A percentile compares a stretch with the other conserved stretches of the same genome.
These are phyloP conservation scores for Butastur rufipennis DNA, from an alignment of 2,113 vertebrate species.

Conservation along the genomic window DNA sequence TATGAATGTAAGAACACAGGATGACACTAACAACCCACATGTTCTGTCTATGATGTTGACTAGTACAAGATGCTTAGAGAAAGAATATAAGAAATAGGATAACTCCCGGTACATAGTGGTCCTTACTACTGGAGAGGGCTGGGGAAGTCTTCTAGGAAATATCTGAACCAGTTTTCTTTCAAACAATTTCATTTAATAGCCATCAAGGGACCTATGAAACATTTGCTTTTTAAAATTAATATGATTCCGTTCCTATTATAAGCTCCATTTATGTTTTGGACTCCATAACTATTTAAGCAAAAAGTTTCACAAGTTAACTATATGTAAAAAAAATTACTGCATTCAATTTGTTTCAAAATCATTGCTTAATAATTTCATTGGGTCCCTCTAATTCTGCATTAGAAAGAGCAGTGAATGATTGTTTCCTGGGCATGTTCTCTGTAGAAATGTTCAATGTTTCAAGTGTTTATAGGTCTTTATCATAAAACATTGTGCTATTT, in stretches of 20 bases:
- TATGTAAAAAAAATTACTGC: neutral
- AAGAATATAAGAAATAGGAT: neutral
- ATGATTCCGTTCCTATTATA: neutral
- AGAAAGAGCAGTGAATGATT: neutral
- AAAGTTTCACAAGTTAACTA: neutral
- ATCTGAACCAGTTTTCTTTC: neutral
- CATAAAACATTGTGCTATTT: neutral
- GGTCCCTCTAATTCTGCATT: neutral
- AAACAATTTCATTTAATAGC: neutral
- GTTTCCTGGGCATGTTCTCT: neutral
- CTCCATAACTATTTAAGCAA: neutral
- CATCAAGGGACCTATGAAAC: neutral
- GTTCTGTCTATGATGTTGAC: neutral
- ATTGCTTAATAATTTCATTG: neutral
- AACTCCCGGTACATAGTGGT: neutral
- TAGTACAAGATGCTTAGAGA: neutral
- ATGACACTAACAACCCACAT: neutral
- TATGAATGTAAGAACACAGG: neutral
- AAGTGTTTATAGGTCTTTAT: neutral
- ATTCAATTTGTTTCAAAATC: neutral
- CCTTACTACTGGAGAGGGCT: neutral
- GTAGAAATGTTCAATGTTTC: neutral
- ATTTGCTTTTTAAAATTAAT: neutral
- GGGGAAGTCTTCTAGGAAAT: neutral
- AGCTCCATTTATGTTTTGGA: neutral